Evolutionary conservation across 1,140 invertebrate species (phyloP), one percentile per base, ranked within the genome.

Genomic region (Pantala flavescens): DNA sequence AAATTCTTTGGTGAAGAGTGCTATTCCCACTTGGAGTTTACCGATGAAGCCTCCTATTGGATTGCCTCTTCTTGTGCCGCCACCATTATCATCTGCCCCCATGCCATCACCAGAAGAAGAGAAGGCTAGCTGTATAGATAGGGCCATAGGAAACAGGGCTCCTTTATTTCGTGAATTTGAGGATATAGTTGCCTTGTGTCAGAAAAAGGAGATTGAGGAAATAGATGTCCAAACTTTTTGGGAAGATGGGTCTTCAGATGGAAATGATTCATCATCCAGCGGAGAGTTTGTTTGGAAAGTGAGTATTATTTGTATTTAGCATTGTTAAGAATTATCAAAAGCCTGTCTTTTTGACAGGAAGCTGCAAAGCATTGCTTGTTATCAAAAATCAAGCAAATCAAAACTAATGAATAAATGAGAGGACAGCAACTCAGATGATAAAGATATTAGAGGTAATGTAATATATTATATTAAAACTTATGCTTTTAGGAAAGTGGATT

Each of bases 231-330:
- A 63, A 12, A 82, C 81, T 21, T 82, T 81, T 70, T 82, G 81
- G 80, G 81, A 82, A 72, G 81, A 79, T 76, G 80, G 81, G 71
- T 63, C 49, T 7, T 80, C 78, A 7, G 80, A 80, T 73, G 77
- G 84, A 19, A 82, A 83, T 23, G 83, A 82, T 63, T 85, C 84
- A 63, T 86, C 84, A 0, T 90, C 89, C 21, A 91, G 90, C 78
- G 89, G 89, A 16, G 90, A 92, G 81, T 91, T 91, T 80, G 87
- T 91, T 71, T 91, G 90, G 90, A 90, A 90, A 86, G 90, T 91
- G 80, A 82, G 84, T 82, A 74, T 5, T 63, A 9, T 5, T 5
- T 36, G 9, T 36, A 36, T 36, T 36, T 36, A 36, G 9, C 2
- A 5, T 9, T 36, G 28, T 36, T 9, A 36, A 36, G n/a, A n/a